A percentile compares a stretch with the other conserved stretches of the same genome.
phyloP scores from a whole-genome alignment of 2,888 invertebrate genomes.

The Drosophila algonquin region DNA sequence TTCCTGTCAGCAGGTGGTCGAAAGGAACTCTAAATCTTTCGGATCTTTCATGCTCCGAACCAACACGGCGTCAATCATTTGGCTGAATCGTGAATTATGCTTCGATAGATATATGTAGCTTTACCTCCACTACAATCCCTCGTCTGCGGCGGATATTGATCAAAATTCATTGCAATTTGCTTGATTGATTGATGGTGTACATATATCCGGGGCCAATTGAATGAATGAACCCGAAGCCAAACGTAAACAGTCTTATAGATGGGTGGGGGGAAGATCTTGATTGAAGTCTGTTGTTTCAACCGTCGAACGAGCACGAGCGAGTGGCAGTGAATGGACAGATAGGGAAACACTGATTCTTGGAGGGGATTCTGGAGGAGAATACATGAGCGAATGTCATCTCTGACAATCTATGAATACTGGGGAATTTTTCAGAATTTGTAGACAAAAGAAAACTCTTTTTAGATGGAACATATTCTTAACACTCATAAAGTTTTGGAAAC shows the following conservation, averaged over 20 bases:
- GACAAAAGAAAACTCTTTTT: no score
- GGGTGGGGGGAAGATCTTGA: slow-evolving; percentile 53
- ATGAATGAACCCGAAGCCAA: slow-evolving; percentile 41
- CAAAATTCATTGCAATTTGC: slow-evolving; percentile 79
- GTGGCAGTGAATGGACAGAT: slow-evolving; percentile 22
- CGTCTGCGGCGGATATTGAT: slow-evolving; percentile 73
- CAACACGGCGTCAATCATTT: slow-evolving; percentile 80
- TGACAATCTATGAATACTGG: not conserved
- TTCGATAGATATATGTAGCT: slow-evolving; percentile 30
- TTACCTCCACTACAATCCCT: slow-evolving; percentile 44
- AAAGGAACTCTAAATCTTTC: slow-evolving; percentile 72
- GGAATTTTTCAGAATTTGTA: no score
- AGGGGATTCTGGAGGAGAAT: not conserved
- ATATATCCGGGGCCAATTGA: slow-evolving; percentile 35
- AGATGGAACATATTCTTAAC: no score
- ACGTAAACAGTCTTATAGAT: slow-evolving; percentile 37
- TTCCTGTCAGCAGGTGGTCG: slow-evolving; percentile 82
- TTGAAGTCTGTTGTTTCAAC: slow-evolving; percentile 58
- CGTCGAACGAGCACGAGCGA: slow-evolving; percentile 45
- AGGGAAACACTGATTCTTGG: slow-evolving; percentile 15
- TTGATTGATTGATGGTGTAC: slow-evolving; percentile 76
- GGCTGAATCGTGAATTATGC: slow-evolving; percentile 73
- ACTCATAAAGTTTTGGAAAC: no score
- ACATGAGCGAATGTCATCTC: not conserved
- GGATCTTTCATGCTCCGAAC: slow-evolving; percentile 15